These are phyloP conservation scores for Lepus townsendii DNA, from an alignment of 2,797 vertebrate species.

Conservation along the genomic window DNA sequence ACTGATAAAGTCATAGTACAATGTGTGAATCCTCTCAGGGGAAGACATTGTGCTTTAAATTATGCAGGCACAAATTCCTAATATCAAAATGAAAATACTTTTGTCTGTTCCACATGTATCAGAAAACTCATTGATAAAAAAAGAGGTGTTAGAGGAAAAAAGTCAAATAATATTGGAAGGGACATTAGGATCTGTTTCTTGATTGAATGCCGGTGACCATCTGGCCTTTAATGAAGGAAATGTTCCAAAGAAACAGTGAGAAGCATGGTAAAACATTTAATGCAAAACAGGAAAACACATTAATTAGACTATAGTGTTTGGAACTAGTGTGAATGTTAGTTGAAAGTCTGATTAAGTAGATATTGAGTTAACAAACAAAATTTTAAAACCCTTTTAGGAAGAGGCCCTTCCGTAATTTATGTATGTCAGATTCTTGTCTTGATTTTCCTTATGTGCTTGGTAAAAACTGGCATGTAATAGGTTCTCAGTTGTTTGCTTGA, in stretches of 20 bases:
- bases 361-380: constrained; percentile 43
- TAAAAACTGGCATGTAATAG: not conserved
- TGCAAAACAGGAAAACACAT: not conserved
- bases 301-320: not conserved
- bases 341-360: not conserved
- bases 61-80: constrained; percentile 8
- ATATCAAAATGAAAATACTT: constrained; percentile 67
- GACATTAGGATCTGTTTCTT: constrained; percentile 7
- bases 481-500: constrained; percentile 51
- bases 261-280: constrained; percentile 1
- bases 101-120: not conserved
- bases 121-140: constrained; percentile 22
- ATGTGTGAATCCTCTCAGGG: constrained; percentile 31
- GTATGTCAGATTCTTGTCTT: constrained; percentile 3
- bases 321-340: not conserved
- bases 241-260: not conserved
- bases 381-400: constrained; percentile 22
- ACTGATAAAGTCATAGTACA: constrained; percentile 41
- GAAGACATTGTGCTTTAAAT: constrained; percentile 56
- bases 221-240: constrained; percentile 32
- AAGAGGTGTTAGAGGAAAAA: not conserved
- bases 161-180: constrained; percentile 42
- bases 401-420: not conserved
- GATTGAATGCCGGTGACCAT: not conserved
- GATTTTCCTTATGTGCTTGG: constrained; percentile 4